Evolutionary conservation across 2,888 invertebrate genomes (phyloP).

Genomic region (Phoenoteleia sp.): DNA sequence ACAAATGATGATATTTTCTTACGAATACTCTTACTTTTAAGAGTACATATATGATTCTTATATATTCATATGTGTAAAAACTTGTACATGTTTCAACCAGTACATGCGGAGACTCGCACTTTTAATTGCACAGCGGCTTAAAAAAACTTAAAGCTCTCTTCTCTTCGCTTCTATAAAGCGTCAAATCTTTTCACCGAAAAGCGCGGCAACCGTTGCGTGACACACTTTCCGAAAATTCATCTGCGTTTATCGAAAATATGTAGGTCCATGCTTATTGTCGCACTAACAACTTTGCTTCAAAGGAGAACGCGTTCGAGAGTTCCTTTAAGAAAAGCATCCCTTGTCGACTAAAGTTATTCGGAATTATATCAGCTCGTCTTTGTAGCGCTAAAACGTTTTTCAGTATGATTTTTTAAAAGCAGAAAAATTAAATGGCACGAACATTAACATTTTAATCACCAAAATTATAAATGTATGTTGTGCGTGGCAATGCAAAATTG

Average conservation of each 20-base stretch:
- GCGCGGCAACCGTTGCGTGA: background rate
- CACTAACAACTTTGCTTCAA: conserved; percentile 7
- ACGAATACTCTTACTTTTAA: too few species aligned
- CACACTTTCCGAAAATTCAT: conserved; percentile 8
- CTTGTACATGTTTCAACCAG: too few species aligned
- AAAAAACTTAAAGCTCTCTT: conserved; percentile 27
- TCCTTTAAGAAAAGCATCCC: conserved; percentile 20
- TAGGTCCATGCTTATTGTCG: conserved; percentile 21
- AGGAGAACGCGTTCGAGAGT: background rate
- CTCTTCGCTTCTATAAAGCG: conserved; percentile 25
- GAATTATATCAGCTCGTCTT: conserved; percentile 15
- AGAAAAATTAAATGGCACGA: conserved; percentile 12
- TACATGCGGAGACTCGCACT: too few species aligned
- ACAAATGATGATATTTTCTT: too few species aligned
- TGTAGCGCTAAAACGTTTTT: conserved; percentile 37
- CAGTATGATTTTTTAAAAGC: conserved; percentile 43
- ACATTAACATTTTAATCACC: conserved; percentile 45
- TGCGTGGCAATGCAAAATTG: background rate
- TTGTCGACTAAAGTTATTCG: conserved; percentile 13
- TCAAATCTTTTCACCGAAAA: conserved; percentile 18
- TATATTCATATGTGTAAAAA: too few species aligned
- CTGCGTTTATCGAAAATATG: conserved; percentile 34
- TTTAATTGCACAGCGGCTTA: conserved; percentile 41
- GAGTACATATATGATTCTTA: too few species aligned
- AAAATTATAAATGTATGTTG: background rate